phyloP scores from a whole-genome alignment of 1,140 invertebrate genomes.

The Halesus radiatus region DNA sequence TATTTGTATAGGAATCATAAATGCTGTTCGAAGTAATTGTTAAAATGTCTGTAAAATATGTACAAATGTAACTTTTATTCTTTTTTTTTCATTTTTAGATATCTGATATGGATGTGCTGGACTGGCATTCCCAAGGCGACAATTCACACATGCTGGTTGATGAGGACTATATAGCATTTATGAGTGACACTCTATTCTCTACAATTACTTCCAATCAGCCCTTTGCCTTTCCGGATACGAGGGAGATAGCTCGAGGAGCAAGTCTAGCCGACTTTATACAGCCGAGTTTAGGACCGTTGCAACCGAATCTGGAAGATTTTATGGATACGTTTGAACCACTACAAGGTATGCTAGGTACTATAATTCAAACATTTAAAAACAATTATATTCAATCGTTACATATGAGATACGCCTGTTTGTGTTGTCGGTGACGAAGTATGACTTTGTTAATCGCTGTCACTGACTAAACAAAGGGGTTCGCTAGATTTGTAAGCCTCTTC shows the following conservation, averaged over 20 bases:
- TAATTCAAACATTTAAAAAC: no score
- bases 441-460: no score
- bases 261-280: slow-evolving; percentile 94
- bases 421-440: no score
- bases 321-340: slow-evolving; percentile 91
- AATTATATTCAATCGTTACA: no score
- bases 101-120: slow-evolving; percentile 84
- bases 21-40: no score
- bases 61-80: no score
- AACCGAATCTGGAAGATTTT: slow-evolving; percentile 97
- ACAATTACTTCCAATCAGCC: slow-evolving; percentile 90
- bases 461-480: no score
- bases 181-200: slow-evolving; percentile 92
- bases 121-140: slow-evolving; percentile 79
- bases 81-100: no score
- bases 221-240: slow-evolving; percentile 95
- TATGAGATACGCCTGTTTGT: no score
- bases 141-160: slow-evolving; percentile 85
- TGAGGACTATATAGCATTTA: slow-evolving; percentile 90
- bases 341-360: slow-evolving; percentile 74
- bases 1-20: no score
- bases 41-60: no score
- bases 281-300: slow-evolving; percentile 94
- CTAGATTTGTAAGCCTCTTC: no score
- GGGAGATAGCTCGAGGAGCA: slow-evolving; percentile 87